A percentile compares a stretch with the other conserved stretches of the same genome.
These are phyloP conservation scores for Apostichopus japonicus DNA, from an alignment of 35 echinoderm and acorn worm species.

Conservation along the genomic window DNA sequence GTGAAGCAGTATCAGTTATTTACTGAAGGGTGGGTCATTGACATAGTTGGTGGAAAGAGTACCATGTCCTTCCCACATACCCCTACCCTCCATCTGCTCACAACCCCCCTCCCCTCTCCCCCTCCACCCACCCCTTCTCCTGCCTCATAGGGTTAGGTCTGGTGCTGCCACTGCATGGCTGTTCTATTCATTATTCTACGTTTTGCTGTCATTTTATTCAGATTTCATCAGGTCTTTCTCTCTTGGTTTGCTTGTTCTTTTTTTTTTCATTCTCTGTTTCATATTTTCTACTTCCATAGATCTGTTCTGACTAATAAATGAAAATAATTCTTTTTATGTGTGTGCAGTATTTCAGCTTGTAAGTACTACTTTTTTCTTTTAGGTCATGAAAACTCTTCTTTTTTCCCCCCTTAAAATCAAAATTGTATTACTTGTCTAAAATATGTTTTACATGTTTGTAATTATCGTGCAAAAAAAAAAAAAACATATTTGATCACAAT, in stretches of 20 bases:
- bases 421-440: background rate
- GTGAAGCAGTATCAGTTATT: too few species aligned
- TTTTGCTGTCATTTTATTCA: background rate
- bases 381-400: background rate
- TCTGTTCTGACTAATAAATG: background rate
- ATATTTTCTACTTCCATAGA: too few species aligned
- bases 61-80: too few species aligned
- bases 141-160: background rate
- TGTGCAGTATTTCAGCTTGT: background rate
- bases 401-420: background rate
- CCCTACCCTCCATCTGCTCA: background rate
- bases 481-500: too few species aligned
- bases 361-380: background rate
- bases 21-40: too few species aligned
- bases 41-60: too few species aligned
- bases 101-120: too few species aligned
- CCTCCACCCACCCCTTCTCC: background rate
- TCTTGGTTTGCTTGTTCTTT: background rate
- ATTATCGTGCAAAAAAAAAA: background rate
- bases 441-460: background rate
- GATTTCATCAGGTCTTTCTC: background rate
- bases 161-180: background rate
- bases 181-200: background rate
- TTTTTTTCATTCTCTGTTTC: background rate
- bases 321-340: background rate